phyloP scores from a whole-genome alignment of 2,888 invertebrate genomes.

The Adelognathus sp. region DNA sequence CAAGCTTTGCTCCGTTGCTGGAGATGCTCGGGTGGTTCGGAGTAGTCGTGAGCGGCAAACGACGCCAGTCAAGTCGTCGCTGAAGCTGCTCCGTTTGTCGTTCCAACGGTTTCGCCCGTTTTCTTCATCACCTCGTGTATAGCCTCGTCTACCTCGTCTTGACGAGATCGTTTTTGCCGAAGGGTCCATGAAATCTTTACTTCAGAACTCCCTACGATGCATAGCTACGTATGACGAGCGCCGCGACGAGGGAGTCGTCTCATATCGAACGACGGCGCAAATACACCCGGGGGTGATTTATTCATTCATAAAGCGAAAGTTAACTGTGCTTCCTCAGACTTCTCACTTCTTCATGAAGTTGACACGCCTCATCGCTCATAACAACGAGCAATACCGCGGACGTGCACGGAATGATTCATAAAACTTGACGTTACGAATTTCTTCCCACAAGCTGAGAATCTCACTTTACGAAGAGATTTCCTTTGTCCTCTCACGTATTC shows the following conservation, averaged over 20 bases:
- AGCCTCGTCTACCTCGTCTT: slow-evolving; percentile 19
- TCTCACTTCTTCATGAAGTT: slow-evolving; percentile 9
- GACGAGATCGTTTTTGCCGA: slow-evolving; percentile 47
- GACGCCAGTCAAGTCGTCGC: slow-evolving; percentile 45
- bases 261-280: slow-evolving; percentile 39
- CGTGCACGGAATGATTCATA: neutral
- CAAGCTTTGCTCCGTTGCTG: slow-evolving; percentile 3
- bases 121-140: slow-evolving; percentile 22
- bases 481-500: too few relatives aligned
- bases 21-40: neutral
- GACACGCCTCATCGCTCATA: neutral
- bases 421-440: neutral
- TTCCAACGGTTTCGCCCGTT: slow-evolving; percentile 30
- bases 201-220: slow-evolving; percentile 14
- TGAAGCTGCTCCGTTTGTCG: slow-evolving; percentile 36
- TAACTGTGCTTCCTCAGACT: slow-evolving; percentile 1
- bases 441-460: neutral
- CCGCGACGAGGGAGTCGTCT: slow-evolving; percentile 36
- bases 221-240: neutral
- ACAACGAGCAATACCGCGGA: neutral
- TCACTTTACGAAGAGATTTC: neutral
- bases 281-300: slow-evolving; percentile 38
- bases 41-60: slow-evolving; percentile 22
- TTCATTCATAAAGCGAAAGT: slow-evolving; percentile 51
- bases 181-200: slow-evolving; percentile 55